Percentiles rank a stretch among this genome's conserved stretches.
Conservation (phyloP, 2,888 invertebrate species). For the Zaprionus lineosus region DNA sequence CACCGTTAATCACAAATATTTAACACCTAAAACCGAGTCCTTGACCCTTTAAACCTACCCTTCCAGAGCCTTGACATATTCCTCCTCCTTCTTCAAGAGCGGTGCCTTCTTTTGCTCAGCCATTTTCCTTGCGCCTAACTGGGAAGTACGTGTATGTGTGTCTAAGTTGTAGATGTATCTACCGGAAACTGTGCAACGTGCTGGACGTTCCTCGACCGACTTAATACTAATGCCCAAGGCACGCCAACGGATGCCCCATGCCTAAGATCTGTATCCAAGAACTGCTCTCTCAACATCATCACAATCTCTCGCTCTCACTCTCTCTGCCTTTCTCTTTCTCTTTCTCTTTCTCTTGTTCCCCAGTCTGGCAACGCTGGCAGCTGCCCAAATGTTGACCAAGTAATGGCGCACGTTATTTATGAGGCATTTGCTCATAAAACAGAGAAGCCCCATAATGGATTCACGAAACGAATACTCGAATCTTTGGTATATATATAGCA, state of each 20-base stretch:
- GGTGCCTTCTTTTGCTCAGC: conserved; percentile 83
- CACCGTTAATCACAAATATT: background rate
- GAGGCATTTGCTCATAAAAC: conserved; percentile 69
- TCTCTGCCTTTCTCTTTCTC: background rate
- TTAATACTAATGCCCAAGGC: conserved; percentile 74
- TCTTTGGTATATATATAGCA: conserved; percentile 26
- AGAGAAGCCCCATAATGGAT: conserved; percentile 47
- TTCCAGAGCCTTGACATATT: conserved; percentile 81
- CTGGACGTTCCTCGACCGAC: conserved; percentile 78
- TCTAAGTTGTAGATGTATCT: conserved; percentile 40
- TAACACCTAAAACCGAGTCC: too few species aligned
- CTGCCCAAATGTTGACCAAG: conserved; percentile 54
- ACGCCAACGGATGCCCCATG: conserved; percentile 49
- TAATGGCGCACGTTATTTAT: conserved; percentile 74
- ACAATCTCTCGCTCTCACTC: conserved; percentile 2
- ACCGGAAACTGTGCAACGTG: conserved; percentile 74
- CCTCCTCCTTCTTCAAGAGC: conserved; percentile 81
- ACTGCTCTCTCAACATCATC: conserved; percentile 13
- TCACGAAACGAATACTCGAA: too few species aligned
- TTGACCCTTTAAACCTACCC: conserved; percentile 69
- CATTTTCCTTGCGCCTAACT: conserved; percentile 56
- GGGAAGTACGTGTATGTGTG: conserved; percentile 20
- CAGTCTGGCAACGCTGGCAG: conserved; percentile 60
- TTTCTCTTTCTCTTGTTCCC: conserved; percentile 4
- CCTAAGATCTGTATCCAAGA: conserved; percentile 45